Conservation (phyloP, 1,140 invertebrate species). For the Druon quercuslanigerum region DNA sequence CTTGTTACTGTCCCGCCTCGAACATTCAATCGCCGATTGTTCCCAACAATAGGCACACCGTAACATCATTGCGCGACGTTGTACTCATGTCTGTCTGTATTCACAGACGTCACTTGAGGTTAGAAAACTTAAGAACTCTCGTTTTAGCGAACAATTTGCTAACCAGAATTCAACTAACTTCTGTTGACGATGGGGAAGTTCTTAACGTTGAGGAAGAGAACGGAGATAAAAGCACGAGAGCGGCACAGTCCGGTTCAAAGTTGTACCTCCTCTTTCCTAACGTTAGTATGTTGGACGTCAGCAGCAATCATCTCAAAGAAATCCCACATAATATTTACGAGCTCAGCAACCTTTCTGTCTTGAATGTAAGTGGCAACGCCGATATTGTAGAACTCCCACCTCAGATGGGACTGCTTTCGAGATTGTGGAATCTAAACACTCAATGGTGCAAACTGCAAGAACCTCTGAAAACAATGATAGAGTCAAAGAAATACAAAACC, state of each 20-base stretch:
- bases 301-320: constrained; percentile 88
- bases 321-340: constrained; percentile 92
- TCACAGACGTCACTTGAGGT: constrained; percentile 87
- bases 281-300: constrained; percentile 96
- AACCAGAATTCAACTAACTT: constrained; percentile 85
- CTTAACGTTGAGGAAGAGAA: constrained; percentile 51
- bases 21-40: constrained; percentile 68
- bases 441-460: constrained; percentile 92
- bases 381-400: constrained; percentile 92
- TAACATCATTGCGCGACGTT: constrained; percentile 81
- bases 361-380: constrained; percentile 93
- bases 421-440: constrained; percentile 97
- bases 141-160: constrained; percentile 91
- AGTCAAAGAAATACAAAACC: constrained; percentile 94
- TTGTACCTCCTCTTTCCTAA: constrained; percentile 90
- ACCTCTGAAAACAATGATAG: constrained; percentile 94
- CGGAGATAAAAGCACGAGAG: neutral
- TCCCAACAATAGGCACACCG: constrained; percentile 69
- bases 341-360: constrained; percentile 91
- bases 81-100: constrained; percentile 88
- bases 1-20: constrained; percentile 79
- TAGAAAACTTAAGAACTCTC: constrained; percentile 88
- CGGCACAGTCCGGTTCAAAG: constrained; percentile 58
- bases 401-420: constrained; percentile 93
- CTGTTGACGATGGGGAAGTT: constrained; percentile 82